Evolutionary conservation across 2,797 vertebrate genomes (phyloP).

Genomic region (Sebastes elongatus): DNA sequence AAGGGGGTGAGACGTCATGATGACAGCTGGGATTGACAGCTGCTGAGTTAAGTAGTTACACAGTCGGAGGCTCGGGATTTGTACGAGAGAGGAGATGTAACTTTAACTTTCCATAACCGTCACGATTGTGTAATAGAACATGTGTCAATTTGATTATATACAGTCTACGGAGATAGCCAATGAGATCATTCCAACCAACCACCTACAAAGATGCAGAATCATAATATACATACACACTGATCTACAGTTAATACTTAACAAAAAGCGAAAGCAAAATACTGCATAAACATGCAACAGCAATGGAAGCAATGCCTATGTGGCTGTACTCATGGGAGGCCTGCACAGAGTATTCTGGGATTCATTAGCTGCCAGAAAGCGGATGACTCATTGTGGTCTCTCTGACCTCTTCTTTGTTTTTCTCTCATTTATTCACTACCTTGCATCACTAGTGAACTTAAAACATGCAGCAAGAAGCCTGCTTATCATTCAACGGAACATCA

Average conservation of each 20-base stretch:
- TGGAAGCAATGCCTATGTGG: slow-evolving; percentile 44
- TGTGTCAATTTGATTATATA: too few relatives aligned
- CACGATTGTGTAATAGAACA: too few relatives aligned
- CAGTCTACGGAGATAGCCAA: not conserved
- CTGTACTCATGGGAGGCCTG: slow-evolving; percentile 58
- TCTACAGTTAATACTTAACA: slow-evolving; percentile 9
- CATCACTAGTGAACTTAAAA: slow-evolving; percentile 61
- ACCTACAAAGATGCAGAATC: not conserved
- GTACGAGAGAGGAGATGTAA: too few relatives aligned
- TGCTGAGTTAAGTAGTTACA: too few relatives aligned
- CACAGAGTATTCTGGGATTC: slow-evolving; percentile 73
- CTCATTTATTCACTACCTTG: slow-evolving; percentile 73
- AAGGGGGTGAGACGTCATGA: too few relatives aligned
- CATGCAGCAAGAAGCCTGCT: slow-evolving; percentile 55
- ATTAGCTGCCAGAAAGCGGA: slow-evolving; percentile 76
- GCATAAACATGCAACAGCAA: slow-evolving; percentile 53
- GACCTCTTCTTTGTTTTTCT: slow-evolving; percentile 81
- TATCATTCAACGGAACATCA: slow-evolving; percentile 65
- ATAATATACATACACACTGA: slow-evolving; percentile 1
- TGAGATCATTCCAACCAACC: not conserved
- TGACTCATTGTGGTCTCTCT: slow-evolving; percentile 76
- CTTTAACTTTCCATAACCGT: too few relatives aligned
- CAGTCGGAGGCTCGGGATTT: too few relatives aligned
- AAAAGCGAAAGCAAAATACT: slow-evolving; percentile 41
- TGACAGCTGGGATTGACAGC: too few relatives aligned